Evolutionary conservation across 2,888 invertebrate species (phyloP).

Genomic region (Pardosa pseudoannulata): DNA sequence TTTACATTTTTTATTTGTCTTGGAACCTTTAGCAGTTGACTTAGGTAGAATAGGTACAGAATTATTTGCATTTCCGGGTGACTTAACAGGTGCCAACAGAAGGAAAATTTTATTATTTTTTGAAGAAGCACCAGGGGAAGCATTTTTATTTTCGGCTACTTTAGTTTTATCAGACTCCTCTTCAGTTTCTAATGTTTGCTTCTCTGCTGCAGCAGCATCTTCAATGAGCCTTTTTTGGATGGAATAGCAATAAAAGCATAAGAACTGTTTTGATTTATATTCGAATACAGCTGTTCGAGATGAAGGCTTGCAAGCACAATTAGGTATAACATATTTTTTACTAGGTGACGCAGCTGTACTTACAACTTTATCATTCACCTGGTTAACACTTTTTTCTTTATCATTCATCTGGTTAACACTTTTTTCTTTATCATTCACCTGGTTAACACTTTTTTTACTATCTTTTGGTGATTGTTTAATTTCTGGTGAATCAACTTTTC

Average conservation of each 20-base stretch:
- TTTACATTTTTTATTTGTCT: conserved; percentile 26
- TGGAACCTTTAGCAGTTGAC: background rate
- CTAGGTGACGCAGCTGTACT: too few species aligned
- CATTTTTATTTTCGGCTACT: background rate
- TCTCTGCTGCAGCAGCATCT: too few species aligned
- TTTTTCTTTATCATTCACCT: too few species aligned
- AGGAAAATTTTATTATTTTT: background rate
- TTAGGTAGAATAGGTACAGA: background rate
- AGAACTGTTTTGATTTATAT: conserved; percentile 19
- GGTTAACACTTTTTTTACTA: background rate
- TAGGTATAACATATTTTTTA: conserved; percentile 13
- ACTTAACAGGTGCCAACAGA: background rate
- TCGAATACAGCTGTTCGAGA: conserved; percentile 33
- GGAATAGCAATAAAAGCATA: background rate
- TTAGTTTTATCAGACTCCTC: too few species aligned
- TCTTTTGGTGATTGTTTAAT: background rate
- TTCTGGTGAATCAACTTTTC: background rate
- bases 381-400: too few species aligned
- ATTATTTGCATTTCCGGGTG: background rate
- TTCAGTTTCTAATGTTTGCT: too few species aligned
- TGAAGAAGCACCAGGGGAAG: background rate
- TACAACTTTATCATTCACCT: too few species aligned
- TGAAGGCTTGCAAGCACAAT: conserved; percentile 35
- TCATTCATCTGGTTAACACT: too few species aligned
- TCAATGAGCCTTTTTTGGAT: too few species aligned